Conservation (phyloP, 2,797 vertebrate species). For the Sebastes trivittatus region DNA sequence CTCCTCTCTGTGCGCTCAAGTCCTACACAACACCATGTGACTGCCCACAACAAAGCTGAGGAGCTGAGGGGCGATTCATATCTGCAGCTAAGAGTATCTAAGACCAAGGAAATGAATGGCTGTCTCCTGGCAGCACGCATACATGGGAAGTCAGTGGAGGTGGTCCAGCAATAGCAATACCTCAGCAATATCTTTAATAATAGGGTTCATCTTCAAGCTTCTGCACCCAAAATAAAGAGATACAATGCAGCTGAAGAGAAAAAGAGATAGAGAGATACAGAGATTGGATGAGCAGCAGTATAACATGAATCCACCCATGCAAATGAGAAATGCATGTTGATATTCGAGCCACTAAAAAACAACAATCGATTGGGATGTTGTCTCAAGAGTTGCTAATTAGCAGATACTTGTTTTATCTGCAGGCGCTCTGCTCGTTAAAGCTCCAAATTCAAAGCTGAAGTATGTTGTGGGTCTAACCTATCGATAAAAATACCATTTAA, state of each 20-base stretch:
- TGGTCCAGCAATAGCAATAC: conserved; percentile 14
- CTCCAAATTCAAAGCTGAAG: not conserved
- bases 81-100: conserved; percentile 1
- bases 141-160: not conserved
- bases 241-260: not conserved
- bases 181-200: conserved; percentile 10
- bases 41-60: not conserved
- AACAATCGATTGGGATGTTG: conserved; percentile 21
- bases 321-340: conserved; percentile 1
- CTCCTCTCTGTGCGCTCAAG: not conserved
- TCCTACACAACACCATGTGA: not conserved
- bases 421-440: conserved; percentile 10
- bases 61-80: not conserved
- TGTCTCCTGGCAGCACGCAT: conserved; percentile 3
- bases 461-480: not conserved
- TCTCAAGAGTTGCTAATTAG: conserved; percentile 13
- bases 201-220: not conserved
- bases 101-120: conserved; percentile 12
- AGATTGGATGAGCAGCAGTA: not conserved
- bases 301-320: not conserved
- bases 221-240: not conserved
- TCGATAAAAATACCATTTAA: not conserved
- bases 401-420: conserved; percentile 16
- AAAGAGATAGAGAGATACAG: not conserved
- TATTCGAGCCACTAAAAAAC: not conserved